Percentiles rank a stretch among this genome's conserved stretches.
These are phyloP conservation scores for Orcinus orca DNA, from an alignment of 2,113 vertebrate species.

Conservation along the genomic window DNA sequence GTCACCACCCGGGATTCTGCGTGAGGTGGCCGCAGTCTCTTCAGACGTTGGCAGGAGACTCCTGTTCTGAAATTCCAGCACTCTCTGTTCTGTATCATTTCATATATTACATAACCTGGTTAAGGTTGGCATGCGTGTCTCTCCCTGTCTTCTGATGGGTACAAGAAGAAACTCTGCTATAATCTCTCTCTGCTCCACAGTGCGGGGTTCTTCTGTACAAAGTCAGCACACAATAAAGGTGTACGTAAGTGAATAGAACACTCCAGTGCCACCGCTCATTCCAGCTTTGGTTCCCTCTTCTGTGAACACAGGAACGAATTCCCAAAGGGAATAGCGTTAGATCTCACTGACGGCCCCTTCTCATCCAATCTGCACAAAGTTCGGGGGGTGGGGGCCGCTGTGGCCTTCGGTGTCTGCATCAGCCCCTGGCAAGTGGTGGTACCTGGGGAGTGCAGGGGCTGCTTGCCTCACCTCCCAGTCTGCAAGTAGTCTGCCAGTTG, in stretches of 20 bases:
- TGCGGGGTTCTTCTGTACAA: background rate
- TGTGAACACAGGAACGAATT: rapidly evolving
- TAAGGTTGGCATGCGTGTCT: rapidly evolving
- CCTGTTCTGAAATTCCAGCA: rapidly evolving
- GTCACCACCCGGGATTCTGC: rapidly evolving
- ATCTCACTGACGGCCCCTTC: background rate
- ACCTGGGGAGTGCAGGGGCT: background rate
- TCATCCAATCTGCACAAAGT: rapidly evolving
- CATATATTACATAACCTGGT: rapidly evolving
- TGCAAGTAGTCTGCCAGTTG: rapidly evolving
- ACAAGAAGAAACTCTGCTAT: background rate
- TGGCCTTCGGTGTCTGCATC: rapidly evolving
- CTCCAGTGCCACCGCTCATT: background rate
- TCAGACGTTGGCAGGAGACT: rapidly evolving
- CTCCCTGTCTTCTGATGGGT: rapidly evolving
- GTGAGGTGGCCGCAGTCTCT: rapidly evolving
- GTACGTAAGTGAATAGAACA: too few relatives aligned
- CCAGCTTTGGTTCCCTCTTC: background rate
- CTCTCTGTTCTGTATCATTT: rapidly evolving
- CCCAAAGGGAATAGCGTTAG: background rate
- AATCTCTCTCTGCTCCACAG: rapidly evolving
- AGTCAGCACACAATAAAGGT: rapidly evolving
- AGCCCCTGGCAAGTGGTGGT: rapidly evolving
- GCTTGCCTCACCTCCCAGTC: background rate
- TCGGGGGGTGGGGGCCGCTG: rapidly evolving